phyloP scores from a whole-genome alignment of 2,797 vertebrate species.

The Eidolon dupreanum region DNA sequence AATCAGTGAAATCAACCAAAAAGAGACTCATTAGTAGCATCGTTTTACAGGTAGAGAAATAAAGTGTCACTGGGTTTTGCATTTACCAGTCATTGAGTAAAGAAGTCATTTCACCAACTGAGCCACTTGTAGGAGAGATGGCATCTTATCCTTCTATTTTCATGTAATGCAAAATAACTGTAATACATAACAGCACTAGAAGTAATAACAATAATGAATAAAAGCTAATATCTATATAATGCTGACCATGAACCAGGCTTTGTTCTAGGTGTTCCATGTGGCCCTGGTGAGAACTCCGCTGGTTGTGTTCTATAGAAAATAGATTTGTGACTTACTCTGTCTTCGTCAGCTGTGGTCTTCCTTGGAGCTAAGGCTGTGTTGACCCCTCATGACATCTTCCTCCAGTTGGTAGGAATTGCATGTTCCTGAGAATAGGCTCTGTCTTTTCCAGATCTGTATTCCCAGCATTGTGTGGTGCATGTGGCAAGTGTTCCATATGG shows the following conservation, averaged over 20 bases:
- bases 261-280: not conserved
- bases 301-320: not conserved
- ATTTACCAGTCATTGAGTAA: not conserved
- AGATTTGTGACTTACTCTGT: accelerated
- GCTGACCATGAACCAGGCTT: not conserved
- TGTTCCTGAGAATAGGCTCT: not conserved
- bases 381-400: not conserved
- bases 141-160: not conserved
- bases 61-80: not conserved
- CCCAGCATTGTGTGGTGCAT: not conserved
- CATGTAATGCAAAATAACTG: not conserved
- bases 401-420: not conserved
- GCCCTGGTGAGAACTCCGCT: not conserved
- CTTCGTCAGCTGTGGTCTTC: not conserved
- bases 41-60: not conserved
- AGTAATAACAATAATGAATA: too few relatives aligned
- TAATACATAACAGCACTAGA: not conserved
- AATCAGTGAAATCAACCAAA: not conserved
- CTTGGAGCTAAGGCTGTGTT: not conserved
- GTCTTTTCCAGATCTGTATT: not conserved
- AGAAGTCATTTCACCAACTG: not conserved
- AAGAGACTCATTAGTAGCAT: not conserved
- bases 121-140: not conserved
- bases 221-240: not conserved
- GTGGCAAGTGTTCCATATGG: not conserved